A percentile compares a stretch with the other conserved stretches of the same genome.
Conservation (phyloP, 2,113 vertebrate species). For the Scomber scombrus region DNA sequence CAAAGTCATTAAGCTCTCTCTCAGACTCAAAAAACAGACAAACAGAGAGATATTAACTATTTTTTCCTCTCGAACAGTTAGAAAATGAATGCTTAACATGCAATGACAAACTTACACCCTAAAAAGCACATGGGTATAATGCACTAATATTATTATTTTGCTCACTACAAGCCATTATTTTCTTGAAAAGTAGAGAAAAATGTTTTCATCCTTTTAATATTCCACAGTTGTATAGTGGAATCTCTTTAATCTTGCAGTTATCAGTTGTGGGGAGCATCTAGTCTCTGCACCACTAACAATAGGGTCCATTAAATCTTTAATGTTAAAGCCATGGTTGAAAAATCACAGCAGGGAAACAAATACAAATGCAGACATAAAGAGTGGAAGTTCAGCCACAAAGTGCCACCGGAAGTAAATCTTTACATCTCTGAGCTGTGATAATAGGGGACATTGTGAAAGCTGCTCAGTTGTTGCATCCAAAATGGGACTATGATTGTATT, state of each 20-base stretch:
- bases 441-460: conserved; percentile 45
- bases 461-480: conserved; percentile 59
- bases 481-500: conserved; percentile 55
- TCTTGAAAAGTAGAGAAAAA: conserved; percentile 22
- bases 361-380: background rate
- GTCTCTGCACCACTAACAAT: background rate
- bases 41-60: conserved; percentile 37
- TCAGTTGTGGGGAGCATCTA: background rate
- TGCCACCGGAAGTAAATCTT: conserved; percentile 51
- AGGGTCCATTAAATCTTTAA: conserved; percentile 4
- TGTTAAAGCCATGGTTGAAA: background rate
- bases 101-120: conserved; percentile 26
- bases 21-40: background rate
- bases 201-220: conserved; percentile 10
- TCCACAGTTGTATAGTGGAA: conserved; percentile 9
- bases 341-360: background rate
- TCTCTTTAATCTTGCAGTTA: conserved; percentile 18
- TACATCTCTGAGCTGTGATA: conserved; percentile 26
- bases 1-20: conserved; percentile 41
- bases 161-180: conserved; percentile 11
- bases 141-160: conserved; percentile 18
- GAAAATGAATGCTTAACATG: background rate
- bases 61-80: conserved; percentile 23
- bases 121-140: conserved; percentile 23
- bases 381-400: conserved; percentile 15